These are phyloP conservation scores for Heliconius himera DNA, from an alignment of 1,140 invertebrate genomes.

Conservation along the genomic window DNA sequence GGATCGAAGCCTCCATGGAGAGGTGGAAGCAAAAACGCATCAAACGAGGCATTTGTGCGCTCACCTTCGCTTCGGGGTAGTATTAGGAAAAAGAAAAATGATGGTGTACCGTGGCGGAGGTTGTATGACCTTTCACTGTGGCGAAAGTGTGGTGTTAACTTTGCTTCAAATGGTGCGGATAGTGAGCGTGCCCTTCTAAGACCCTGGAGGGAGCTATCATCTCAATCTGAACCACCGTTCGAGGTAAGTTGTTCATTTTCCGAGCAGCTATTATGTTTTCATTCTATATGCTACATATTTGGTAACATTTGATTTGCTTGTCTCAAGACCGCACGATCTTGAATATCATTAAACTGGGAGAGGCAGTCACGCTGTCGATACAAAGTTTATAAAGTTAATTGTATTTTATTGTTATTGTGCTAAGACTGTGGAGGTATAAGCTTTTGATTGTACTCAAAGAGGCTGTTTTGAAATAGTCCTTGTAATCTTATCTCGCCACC, in stretches of 20 bases:
- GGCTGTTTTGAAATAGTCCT: conserved; percentile 38
- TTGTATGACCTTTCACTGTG: conserved; percentile 82
- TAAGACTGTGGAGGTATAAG: conserved; percentile 28
- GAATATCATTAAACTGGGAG: conserved; percentile 51
- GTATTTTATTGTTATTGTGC: conserved; percentile 45
- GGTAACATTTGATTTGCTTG: conserved; percentile 57
- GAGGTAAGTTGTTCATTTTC: conserved; percentile 52
- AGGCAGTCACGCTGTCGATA: conserved; percentile 54
- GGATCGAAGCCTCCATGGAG: conserved; percentile 81
- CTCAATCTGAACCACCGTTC: conserved; percentile 54
- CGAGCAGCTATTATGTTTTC: conserved; percentile 8
- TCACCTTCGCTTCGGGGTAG: conserved; percentile 73
- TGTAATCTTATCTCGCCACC: conserved; percentile 56
- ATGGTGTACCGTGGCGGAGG: conserved; percentile 80
- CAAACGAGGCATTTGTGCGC: conserved; percentile 65
- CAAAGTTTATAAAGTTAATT: conserved; percentile 46
- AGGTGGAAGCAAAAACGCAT: conserved; percentile 69
- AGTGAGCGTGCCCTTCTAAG: conserved; percentile 73
- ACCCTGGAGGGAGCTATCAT: conserved; percentile 69
- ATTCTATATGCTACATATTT: conserved; percentile 59
- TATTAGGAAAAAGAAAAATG: conserved; percentile 70
- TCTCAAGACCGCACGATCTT: conserved; percentile 53
- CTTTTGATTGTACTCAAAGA: conserved; percentile 33
- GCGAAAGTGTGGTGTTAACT: conserved; percentile 77
- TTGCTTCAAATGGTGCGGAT: conserved; percentile 68